Percentiles rank a stretch among this genome's conserved stretches.
phyloP scores from a whole-genome alignment of 2,797 vertebrate genomes.

The Manis crassicaudata region DNA sequence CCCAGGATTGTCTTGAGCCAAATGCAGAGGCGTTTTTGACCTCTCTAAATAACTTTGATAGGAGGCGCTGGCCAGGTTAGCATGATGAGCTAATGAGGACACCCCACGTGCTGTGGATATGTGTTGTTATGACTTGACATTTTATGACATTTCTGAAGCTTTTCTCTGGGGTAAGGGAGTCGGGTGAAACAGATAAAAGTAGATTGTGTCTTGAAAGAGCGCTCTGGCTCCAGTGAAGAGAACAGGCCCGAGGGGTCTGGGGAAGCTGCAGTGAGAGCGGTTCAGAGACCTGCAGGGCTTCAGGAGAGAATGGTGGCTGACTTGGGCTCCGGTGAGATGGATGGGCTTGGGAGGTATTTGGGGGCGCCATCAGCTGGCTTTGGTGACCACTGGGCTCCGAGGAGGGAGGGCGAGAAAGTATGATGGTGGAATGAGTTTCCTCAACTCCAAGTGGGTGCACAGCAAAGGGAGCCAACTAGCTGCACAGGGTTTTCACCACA shows the following conservation, averaged over 20 bases:
- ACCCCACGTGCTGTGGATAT: background rate
- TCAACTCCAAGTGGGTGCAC: background rate
- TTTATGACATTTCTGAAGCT: background rate
- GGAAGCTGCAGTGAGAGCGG: background rate
- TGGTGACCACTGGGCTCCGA: background rate
- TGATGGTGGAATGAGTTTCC: background rate
- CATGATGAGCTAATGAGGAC: background rate
- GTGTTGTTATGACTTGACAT: background rate
- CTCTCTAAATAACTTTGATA: background rate
- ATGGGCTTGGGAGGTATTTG: background rate
- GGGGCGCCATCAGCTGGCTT: background rate
- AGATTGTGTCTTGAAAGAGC: background rate
- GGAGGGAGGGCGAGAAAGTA: background rate
- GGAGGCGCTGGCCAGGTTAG: background rate
- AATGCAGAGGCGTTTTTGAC: background rate
- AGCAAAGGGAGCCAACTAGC: background rate
- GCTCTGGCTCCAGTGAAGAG: background rate
- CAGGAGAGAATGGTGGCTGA: background rate
- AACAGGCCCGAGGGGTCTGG: background rate
- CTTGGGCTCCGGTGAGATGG: too few species aligned
- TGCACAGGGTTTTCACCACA: accelerated
- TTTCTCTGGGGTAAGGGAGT: background rate
- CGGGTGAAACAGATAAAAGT: background rate
- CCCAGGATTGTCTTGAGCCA: background rate
- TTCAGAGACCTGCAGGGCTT: background rate